These are phyloP conservation scores for Myrmecobius fasciatus DNA, from an alignment of 2,113 vertebrate species.

Conservation along the genomic window DNA sequence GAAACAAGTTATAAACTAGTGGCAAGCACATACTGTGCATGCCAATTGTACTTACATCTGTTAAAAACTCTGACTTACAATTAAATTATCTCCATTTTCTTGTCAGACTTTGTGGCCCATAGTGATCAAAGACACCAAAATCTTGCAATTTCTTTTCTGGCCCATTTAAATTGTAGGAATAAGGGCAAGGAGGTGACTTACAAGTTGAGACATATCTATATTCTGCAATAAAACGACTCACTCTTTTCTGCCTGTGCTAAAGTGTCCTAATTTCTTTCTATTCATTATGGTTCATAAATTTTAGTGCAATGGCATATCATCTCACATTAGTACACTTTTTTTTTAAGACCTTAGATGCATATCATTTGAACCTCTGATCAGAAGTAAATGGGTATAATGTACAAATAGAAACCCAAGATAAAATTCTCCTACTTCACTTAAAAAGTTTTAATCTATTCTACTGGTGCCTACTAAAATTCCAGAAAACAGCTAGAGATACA, in stretches of 20 bases:
- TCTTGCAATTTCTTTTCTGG: slow-evolving; percentile 7
- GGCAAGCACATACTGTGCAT: not conserved
- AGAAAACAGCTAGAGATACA: not conserved
- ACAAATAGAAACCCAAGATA: not conserved
- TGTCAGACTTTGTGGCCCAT: not conserved
- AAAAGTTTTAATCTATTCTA: slow-evolving; percentile 10
- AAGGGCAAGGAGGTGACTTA: not conserved
- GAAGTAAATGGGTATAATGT: not conserved
- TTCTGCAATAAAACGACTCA: not conserved
- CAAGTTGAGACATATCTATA: not conserved
- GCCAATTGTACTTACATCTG: not conserved
- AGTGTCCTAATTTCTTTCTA: not conserved
- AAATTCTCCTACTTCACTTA: slow-evolving; percentile 30
- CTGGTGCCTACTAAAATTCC: not conserved
- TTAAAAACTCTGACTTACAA: not conserved
- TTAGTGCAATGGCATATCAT: slow-evolving; percentile 17
- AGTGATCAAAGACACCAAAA: not conserved
- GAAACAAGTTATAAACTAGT: not conserved
- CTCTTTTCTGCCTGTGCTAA: not conserved
- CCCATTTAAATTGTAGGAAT: slow-evolving; percentile 1
- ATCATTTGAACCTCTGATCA: slow-evolving; percentile 22
- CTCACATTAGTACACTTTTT: not conserved
- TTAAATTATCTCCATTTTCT: not conserved
- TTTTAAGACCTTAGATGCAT: not conserved
- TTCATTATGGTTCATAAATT: not conserved